phyloP scores from a whole-genome alignment of 2,888 invertebrate species.

The Tillus elongatus region DNA sequence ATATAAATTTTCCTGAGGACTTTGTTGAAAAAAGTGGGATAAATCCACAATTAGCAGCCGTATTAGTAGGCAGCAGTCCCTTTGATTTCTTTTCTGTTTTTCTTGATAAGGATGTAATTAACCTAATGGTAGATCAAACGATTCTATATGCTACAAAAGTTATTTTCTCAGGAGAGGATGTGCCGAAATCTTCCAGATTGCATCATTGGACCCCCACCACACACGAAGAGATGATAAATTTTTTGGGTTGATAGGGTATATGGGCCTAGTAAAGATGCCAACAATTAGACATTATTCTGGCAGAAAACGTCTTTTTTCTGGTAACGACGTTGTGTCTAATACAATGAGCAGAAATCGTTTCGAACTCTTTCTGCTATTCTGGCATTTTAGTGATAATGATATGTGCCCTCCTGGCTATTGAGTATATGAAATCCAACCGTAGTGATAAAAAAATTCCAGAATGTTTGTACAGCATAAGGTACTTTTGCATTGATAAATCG shows the following conservation, averaged over 20 bases:
- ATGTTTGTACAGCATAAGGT: too few relatives aligned
- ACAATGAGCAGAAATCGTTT: slow-evolving; percentile 19
- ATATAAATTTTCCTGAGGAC: not conserved
- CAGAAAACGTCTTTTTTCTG: slow-evolving; percentile 10
- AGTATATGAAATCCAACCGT: slow-evolving; percentile 12
- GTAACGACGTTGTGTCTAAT: slow-evolving; percentile 11
- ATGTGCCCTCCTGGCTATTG: slow-evolving; percentile 7
- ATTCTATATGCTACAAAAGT: slow-evolving; percentile 4
- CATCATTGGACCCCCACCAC: slow-evolving; percentile 7
- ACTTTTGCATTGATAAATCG: slow-evolving; percentile 12
- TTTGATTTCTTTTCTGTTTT: slow-evolving; percentile 12
- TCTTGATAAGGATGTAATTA: slow-evolving; percentile 11
- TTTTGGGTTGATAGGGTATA: slow-evolving; percentile 20
- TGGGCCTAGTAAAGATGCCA: slow-evolving; percentile 19
- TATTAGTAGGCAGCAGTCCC: slow-evolving; percentile 9
- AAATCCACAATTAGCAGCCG: slow-evolving; percentile 13
- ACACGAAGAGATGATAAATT: slow-evolving; percentile 19
- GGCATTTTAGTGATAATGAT: slow-evolving; percentile 18
- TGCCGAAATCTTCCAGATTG: slow-evolving; percentile 3
- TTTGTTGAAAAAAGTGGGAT: slow-evolving; percentile 11
- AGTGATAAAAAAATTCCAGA: too few relatives aligned
- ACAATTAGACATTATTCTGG: slow-evolving; percentile 16
- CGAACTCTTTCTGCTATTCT: slow-evolving; percentile 15
- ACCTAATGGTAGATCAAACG: slow-evolving; percentile 7
- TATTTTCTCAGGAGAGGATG: slow-evolving; percentile 1